Percentiles rank a stretch among this genome's conserved stretches.
phyloP scores from a whole-genome alignment of 2,888 invertebrate genomes.

The Malthinus flaveolus region DNA sequence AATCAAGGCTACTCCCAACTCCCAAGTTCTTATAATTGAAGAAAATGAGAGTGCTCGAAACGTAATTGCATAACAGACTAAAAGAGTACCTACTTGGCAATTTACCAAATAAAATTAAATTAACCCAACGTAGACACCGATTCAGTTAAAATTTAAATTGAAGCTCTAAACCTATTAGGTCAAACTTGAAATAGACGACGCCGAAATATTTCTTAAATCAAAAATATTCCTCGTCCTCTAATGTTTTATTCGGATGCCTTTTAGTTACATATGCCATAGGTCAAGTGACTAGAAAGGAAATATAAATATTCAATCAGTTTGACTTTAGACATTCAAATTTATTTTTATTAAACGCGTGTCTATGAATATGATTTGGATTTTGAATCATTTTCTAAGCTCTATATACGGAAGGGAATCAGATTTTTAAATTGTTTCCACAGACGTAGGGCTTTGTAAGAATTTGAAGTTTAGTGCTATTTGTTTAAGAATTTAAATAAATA shows the following conservation, averaged over 20 bases:
- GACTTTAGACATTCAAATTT: constrained; percentile 11
- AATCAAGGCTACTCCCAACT: constrained; percentile 29
- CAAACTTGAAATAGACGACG: not conserved
- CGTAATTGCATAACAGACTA: constrained; percentile 24
- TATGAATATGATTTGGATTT: too few species aligned
- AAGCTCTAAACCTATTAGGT: constrained; percentile 15
- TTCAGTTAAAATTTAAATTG: constrained; percentile 23
- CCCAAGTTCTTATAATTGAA: constrained; percentile 26
- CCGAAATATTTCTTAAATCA: too few species aligned
- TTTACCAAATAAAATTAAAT: constrained; percentile 29
- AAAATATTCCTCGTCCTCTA: not conserved
- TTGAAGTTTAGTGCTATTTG: too few species aligned
- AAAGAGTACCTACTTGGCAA: constrained; percentile 25
- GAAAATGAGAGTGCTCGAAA: constrained; percentile 28
- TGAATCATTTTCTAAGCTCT: too few species aligned
- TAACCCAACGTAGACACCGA: constrained; percentile 22
- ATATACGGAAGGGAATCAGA: too few species aligned
- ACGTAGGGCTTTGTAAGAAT: too few species aligned
- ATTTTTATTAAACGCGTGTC: not conserved
- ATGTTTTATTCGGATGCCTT: constrained; percentile 8
- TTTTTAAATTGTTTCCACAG: too few species aligned
- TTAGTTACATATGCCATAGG: constrained; percentile 9
- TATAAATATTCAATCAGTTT: constrained; percentile 23
- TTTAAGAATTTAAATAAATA: too few species aligned
- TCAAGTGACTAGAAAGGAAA: constrained; percentile 13